phyloP scores from a whole-genome alignment of 2,888 invertebrate genomes.

The Harpalus rufipes region DNA sequence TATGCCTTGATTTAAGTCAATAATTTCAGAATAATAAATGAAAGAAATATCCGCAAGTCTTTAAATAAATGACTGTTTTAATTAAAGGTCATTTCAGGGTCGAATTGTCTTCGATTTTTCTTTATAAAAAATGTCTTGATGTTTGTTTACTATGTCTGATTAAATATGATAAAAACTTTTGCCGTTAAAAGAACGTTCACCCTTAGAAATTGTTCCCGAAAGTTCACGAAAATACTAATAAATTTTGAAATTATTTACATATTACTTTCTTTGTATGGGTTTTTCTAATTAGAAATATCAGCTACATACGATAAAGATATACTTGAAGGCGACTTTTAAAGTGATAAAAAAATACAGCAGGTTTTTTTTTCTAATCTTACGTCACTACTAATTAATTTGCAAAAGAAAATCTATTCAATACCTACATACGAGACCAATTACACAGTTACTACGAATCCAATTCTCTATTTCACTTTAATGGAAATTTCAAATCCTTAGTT shows the following conservation, averaged over 20 bases:
- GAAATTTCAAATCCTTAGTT: neutral
- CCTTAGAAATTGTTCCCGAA: neutral
- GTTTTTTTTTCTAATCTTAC: too few species aligned
- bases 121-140: neutral
- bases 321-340: too few species aligned
- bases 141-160: conserved; percentile 25
- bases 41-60: neutral
- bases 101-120: conserved; percentile 33
- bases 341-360: too few species aligned
- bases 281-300: too few species aligned
- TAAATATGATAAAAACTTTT: conserved; percentile 25
- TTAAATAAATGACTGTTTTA: conserved; percentile 1
- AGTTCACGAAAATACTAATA: neutral
- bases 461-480: neutral
- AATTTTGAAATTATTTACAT: neutral
- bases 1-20: neutral
- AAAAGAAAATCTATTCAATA: too few species aligned
- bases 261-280: neutral
- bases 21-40: conserved; percentile 39
- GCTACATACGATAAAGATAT: too few species aligned
- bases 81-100: conserved; percentile 17
- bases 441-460: too few species aligned
- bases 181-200: neutral
- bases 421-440: too few species aligned
- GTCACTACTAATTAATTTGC: too few species aligned